Conservation (phyloP, 2,113 vertebrate species). For the Apus apus region DNA sequence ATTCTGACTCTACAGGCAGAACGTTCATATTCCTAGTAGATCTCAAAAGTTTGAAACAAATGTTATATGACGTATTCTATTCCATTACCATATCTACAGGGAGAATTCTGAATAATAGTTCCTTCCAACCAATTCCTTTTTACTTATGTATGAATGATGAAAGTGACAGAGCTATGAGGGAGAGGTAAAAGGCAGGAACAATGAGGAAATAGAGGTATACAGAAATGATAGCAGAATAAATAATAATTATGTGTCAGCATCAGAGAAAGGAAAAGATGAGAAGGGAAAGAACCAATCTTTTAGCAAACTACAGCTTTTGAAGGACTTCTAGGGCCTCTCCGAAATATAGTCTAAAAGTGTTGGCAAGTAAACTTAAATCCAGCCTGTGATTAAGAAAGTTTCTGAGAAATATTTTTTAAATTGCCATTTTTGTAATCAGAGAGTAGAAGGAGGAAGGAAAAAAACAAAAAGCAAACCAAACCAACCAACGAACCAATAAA, state of each 20-base stretch:
- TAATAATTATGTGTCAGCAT: background rate
- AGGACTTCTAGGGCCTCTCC: background rate
- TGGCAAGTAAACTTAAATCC: background rate
- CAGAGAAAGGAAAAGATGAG: background rate
- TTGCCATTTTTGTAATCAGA: background rate
- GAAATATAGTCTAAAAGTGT: background rate
- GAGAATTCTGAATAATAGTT: background rate
- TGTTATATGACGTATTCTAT: background rate
- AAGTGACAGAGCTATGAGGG: background rate
- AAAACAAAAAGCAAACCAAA: too few species aligned
- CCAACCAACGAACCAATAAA: too few species aligned
- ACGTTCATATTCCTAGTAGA: background rate
- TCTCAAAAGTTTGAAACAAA: background rate
- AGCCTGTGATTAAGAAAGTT: background rate
- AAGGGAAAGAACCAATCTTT: background rate
- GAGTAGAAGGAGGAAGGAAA: background rate
- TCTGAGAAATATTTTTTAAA: background rate
- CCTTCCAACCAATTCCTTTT: background rate
- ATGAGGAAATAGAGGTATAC: background rate
- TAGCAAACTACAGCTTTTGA: background rate
- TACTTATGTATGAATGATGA: background rate
- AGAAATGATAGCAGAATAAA: background rate
- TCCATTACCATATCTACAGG: background rate
- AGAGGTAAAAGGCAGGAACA: background rate
- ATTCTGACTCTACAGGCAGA: background rate